Base-by-base conservation (phyloP, 2,888 invertebrate genomes). In the Germaria angustata region DNA sequence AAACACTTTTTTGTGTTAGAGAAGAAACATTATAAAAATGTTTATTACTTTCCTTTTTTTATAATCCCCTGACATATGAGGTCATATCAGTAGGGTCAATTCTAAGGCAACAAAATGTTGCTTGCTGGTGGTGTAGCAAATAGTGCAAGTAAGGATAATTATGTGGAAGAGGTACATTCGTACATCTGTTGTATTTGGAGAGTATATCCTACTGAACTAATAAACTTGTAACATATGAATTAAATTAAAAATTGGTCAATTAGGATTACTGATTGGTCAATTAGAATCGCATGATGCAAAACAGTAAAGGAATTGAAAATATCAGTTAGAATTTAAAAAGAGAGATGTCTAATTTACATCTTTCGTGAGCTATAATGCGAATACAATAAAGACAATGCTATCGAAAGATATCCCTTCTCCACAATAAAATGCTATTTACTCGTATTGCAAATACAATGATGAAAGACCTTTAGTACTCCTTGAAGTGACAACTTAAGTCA, bases 51-150 rank as follows among this genome's bases (percentile, higher is more conserved):
- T n/a, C n/a, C n/a, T n/a, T 34, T 55, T 32, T 44, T 63, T 17
- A 34, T 73, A 61, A 51, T 78, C 57, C 68, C 69, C 51, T 34
- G 49, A 75, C 78, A 75, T 65, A 69, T 81, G 68, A 78, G 73
- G 78, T 73, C 72, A 73, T 73, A 49, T 51, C 22, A 32, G 51
- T 69, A 34, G 73, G 73, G 73, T 78, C 69, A 78, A 57, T 69
- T 73, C 41, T 65, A 73, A 61, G 53, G 72, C 63, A 57, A 69
- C n/a, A n/a, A n/a, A n/a, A n/a, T n/a, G n/a, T n/a, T n/a, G n/a
- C n/a, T n/a, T n/a, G n/a, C n/a, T n/a, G n/a, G n/a, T n/a, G n/a
- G n/a, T n/a, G n/a, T n/a, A n/a, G n/a, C n/a, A n/a, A n/a, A n/a
- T n/a, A n/a, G n/a, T n/a, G n/a, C n/a, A n/a, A n/a, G n/a, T n/a